A percentile compares a stretch with the other conserved stretches of the same genome.
phyloP scores from a whole-genome alignment of 2,797 vertebrate species.

The Fundulus diaphanus region DNA sequence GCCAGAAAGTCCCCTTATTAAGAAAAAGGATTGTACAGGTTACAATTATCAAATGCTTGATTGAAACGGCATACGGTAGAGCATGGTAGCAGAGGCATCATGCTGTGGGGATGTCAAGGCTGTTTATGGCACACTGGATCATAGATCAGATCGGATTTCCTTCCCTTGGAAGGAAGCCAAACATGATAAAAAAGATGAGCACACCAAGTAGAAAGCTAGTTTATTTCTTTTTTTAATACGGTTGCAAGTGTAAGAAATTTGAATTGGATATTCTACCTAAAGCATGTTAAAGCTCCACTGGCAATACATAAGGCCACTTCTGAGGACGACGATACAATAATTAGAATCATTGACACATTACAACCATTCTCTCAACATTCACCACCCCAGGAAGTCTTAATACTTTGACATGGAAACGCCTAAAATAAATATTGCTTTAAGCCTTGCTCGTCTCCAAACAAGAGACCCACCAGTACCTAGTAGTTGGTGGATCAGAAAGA shows the following conservation, averaged over 20 bases:
- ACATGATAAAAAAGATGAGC: background rate
- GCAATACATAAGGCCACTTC: constrained; percentile 51
- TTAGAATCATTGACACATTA: background rate
- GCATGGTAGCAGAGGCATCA: too few relatives aligned
- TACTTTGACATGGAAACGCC: background rate
- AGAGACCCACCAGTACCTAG: background rate
- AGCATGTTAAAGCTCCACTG: constrained; percentile 22
- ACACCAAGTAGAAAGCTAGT: background rate
- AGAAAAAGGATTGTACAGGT: too few relatives aligned
- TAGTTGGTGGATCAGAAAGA: background rate
- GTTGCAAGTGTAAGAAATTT: constrained; percentile 22
- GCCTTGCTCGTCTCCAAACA: background rate
- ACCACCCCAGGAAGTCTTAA: background rate
- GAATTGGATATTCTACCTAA: constrained; percentile 46
- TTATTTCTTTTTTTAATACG: constrained; percentile 31
- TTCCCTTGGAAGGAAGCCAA: constrained; percentile 6
- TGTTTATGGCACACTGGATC: background rate
- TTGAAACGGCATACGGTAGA: too few relatives aligned
- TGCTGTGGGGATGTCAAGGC: background rate
- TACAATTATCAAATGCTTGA: too few relatives aligned
- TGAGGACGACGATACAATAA: constrained; percentile 12
- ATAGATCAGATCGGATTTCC: too few relatives aligned
- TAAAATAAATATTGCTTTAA: constrained; percentile 58
- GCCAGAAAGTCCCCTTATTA: too few relatives aligned
- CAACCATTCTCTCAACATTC: background rate